These are phyloP conservation scores for Scopus umbretta DNA, from an alignment of 2,113 vertebrate genomes.

Conservation along the genomic window DNA sequence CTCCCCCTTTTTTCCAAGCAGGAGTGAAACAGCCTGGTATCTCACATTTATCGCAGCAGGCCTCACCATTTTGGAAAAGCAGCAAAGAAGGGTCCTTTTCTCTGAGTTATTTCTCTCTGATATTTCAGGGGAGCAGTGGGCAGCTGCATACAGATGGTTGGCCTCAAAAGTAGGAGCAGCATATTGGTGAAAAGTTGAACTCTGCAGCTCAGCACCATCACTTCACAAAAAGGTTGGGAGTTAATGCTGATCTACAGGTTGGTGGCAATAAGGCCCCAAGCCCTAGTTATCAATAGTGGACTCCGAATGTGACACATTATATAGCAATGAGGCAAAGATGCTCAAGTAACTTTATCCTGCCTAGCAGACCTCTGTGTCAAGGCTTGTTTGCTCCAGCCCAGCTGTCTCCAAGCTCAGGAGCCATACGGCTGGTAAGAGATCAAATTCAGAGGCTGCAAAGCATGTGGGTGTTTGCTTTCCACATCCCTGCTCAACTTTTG, in stretches of 20 bases:
- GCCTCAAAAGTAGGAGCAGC: neutral
- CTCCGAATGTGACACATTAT: slow-evolving; percentile 14
- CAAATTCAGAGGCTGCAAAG: neutral
- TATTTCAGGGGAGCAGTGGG: neutral
- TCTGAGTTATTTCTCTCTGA: neutral
- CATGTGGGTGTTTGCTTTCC: neutral
- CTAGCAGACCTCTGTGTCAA: neutral
- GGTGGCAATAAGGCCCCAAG: neutral
- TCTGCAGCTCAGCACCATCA: neutral
- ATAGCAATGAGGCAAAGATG: neutral
- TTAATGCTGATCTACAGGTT: neutral
- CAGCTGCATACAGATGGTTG: neutral
- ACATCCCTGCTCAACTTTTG: neutral
- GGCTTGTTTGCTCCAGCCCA: slow-evolving; percentile 19
- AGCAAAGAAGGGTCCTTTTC: neutral
- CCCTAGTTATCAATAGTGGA: neutral
- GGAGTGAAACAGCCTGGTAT: neutral
- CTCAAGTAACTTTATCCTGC: slow-evolving; percentile 39
- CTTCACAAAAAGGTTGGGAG: neutral
- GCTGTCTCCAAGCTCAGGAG: slow-evolving; percentile 16
- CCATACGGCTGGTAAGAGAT: slow-evolving; percentile 13
- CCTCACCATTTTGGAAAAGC: neutral
- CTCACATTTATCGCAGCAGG: neutral
- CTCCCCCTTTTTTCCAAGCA: neutral
- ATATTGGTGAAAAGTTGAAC: neutral